phyloP scores from a whole-genome alignment of 2,888 invertebrate genomes.

The Drosophila mercatorum region DNA sequence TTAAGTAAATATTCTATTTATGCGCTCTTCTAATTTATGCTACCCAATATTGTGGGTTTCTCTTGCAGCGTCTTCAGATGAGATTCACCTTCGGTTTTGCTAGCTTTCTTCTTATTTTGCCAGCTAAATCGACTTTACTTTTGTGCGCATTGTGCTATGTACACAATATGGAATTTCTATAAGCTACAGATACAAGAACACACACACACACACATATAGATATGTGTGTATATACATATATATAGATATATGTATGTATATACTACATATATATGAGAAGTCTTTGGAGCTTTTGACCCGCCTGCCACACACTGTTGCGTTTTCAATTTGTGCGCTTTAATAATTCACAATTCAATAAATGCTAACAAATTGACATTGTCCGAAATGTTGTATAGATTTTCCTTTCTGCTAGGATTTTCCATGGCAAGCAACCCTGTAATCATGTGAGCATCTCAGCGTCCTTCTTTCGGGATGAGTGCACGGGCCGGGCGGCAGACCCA shows the following conservation, averaged over 20 bases:
- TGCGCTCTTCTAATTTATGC: constrained; percentile 24
- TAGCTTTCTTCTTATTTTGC: constrained; percentile 69
- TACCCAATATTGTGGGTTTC: constrained; percentile 11
- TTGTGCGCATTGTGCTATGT: constrained; percentile 46
- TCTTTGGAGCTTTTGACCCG: background rate
- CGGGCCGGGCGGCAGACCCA: constrained; percentile 40
- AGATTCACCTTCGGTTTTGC: constrained; percentile 54
- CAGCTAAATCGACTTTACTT: constrained; percentile 77
- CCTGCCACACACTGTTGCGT: constrained; percentile 44
- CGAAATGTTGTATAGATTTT: constrained; percentile 69
- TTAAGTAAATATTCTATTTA: background rate
- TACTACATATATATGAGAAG: constrained; percentile 12
- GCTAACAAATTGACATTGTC: constrained; percentile 82
- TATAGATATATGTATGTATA: background rate
- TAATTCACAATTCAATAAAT: constrained; percentile 82
- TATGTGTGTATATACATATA: constrained; percentile 12
- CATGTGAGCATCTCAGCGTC: constrained; percentile 49
- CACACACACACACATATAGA: constrained; percentile 12
- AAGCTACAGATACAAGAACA: constrained; percentile 42
- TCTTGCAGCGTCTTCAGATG: constrained; percentile 6
- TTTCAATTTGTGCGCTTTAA: constrained; percentile 82
- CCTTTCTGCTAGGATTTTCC: constrained; percentile 31
- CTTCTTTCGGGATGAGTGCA: constrained; percentile 3
- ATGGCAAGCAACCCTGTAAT: constrained; percentile 57
- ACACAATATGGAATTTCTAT: constrained; percentile 65